A percentile compares a stretch with the other conserved stretches of the same genome.
Evolutionary conservation across 37 sponge, comb jelly and placozoan species (phyloP).

Genomic region (Ephydatia muelleri): DNA sequence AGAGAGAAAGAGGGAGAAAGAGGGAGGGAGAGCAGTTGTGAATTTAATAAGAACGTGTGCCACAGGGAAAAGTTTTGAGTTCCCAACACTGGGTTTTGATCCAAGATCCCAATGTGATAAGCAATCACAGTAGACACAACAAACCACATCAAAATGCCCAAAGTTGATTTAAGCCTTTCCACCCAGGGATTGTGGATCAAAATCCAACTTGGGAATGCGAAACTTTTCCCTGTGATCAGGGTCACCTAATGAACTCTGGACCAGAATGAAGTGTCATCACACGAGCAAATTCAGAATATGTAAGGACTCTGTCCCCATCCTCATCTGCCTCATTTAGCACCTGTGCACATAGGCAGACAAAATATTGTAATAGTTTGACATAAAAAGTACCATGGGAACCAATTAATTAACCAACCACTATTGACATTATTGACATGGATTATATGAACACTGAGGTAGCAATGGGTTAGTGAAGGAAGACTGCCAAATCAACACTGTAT

Average conservation of each 20-base stretch:
- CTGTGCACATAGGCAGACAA: slow-evolving; percentile 5
- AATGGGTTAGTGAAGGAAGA: too few relatives aligned
- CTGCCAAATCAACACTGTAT: too few relatives aligned
- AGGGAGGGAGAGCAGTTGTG: neutral
- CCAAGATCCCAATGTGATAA: too few relatives aligned
- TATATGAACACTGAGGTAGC: too few relatives aligned
- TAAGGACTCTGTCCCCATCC: slow-evolving; percentile 28
- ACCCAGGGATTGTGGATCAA: too few relatives aligned
- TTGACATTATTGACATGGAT: neutral
- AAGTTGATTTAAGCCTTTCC: neutral
- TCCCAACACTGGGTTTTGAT: too few relatives aligned
- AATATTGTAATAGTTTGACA: too few relatives aligned
- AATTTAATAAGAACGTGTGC: neutral
- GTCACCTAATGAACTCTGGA: slow-evolving; percentile 30
- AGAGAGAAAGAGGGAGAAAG: slow-evolving; percentile 8
- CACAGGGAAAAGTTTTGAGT: too few relatives aligned
- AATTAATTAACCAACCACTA: neutral
- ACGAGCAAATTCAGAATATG: slow-evolving; percentile 45
- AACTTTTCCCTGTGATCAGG: too few relatives aligned
- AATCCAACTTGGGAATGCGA: too few relatives aligned
- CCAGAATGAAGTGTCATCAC: slow-evolving; percentile 20
- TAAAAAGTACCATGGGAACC: neutral
- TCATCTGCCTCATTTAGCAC: slow-evolving; percentile 31
- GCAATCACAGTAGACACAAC: too few relatives aligned
- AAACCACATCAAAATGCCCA: too few relatives aligned